phyloP scores from a whole-genome alignment of 2,113 vertebrate species.

The Amblyopsis rosae region DNA sequence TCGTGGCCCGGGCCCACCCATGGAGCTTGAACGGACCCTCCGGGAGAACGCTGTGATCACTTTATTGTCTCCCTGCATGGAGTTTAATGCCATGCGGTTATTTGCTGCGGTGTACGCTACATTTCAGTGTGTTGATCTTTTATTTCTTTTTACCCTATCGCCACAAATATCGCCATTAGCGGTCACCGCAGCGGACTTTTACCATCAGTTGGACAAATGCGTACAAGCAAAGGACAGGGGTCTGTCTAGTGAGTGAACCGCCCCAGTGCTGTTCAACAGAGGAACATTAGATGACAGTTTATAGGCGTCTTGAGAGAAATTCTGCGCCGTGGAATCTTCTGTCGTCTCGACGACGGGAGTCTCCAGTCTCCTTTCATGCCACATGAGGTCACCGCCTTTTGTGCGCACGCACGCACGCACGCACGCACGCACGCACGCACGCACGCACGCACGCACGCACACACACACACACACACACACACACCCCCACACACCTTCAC shows the following conservation, averaged over 20 bases:
- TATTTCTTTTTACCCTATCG: background rate
- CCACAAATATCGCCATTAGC: background rate
- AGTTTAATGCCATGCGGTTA: conserved; percentile 62
- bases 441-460: background rate
- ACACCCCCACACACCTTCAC: conserved; percentile 16
- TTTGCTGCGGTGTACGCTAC: conserved; percentile 60
- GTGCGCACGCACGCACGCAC: conserved; percentile 17
- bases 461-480: conserved; percentile 9
- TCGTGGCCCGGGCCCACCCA: too few species aligned
- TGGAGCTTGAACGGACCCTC: too few species aligned
- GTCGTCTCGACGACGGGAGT: conserved; percentile 46
- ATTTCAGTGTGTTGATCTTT: conserved; percentile 32
- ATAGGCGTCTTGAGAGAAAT: conserved; percentile 30
- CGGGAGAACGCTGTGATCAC: conserved; percentile 48
- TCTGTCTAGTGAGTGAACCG: background rate
- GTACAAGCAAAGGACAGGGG: conserved; percentile 11
- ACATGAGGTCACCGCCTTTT: conserved; percentile 65
- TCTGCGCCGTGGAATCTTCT: conserved; percentile 36
- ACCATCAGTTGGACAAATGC: background rate
- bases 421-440: background rate
- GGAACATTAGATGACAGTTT: conserved; percentile 46
- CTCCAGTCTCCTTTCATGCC: conserved; percentile 61
- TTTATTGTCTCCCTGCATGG: conserved; percentile 49
- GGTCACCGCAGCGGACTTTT: conserved; percentile 5
- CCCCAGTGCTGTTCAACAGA: conserved; percentile 3